These are phyloP conservation scores for Autographa gamma DNA, from an alignment of 2,888 invertebrate species.

Conservation along the genomic window DNA sequence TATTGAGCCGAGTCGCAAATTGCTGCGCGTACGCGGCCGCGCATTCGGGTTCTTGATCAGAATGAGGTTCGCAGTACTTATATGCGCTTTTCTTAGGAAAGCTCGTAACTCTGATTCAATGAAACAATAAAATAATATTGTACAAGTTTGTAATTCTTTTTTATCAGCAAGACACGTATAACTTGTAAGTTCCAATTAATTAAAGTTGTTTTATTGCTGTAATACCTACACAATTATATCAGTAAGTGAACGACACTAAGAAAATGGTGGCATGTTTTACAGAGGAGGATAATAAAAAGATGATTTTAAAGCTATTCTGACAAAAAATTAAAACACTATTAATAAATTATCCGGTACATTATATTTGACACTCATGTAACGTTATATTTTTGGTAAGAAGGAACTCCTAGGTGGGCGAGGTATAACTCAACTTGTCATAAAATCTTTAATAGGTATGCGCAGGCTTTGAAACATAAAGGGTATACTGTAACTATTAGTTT, in stretches of 20 bases:
- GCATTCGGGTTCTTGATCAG: constrained; percentile 77
- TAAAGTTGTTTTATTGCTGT: constrained; percentile 17
- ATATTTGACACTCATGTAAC: constrained; percentile 70
- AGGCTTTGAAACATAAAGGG: constrained; percentile 71
- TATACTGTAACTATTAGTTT: constrained; percentile 70
- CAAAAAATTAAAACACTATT: constrained; percentile 50
- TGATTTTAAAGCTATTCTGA: constrained; percentile 51
- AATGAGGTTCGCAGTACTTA: constrained; percentile 55
- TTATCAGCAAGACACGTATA: constrained; percentile 16
- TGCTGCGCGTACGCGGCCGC: constrained; percentile 78
- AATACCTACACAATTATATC: constrained; percentile 2
- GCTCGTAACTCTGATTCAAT: constrained; percentile 61
- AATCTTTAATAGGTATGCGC: constrained; percentile 73
- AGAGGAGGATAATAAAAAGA: background rate
- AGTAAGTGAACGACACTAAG: constrained; percentile 3
- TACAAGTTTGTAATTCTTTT: constrained; percentile 37
- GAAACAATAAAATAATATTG: constrained; percentile 57
- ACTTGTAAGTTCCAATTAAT: constrained; percentile 31
- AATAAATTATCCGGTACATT: constrained; percentile 60
- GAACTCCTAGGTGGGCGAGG: constrained; percentile 74
- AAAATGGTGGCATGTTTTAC: background rate
- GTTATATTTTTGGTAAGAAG: constrained; percentile 69
- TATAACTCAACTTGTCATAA: constrained; percentile 81
- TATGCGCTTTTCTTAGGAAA: constrained; percentile 61
- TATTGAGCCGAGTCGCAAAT: constrained; percentile 80